phyloP scores from a whole-genome alignment of 92 coral and sea anemone species.

The Porites cylindrica region DNA sequence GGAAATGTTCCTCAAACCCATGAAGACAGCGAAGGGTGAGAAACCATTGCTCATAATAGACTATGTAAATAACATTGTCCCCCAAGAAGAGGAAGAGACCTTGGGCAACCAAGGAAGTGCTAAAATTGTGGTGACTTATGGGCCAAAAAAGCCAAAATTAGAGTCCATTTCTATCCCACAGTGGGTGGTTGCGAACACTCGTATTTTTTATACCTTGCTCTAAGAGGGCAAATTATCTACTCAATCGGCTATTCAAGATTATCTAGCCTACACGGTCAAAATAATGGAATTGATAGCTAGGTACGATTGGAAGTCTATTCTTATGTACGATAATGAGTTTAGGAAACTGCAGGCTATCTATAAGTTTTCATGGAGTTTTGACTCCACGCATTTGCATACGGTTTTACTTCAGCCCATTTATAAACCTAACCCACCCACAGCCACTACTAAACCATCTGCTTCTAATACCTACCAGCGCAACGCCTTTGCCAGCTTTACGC shows the following conservation, averaged over 20 bases:
- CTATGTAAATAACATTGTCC: background rate
- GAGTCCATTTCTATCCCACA: background rate
- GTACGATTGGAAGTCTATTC: too few relatives aligned
- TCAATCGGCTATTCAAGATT: slow-evolving; percentile 15
- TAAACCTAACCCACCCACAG: background rate
- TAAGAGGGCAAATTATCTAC: background rate
- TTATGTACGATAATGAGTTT: too few relatives aligned
- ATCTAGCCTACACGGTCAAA: slow-evolving; percentile 37
- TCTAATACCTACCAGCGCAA: background rate
- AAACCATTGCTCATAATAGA: background rate
- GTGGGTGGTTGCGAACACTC: background rate
- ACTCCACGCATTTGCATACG: slow-evolving; percentile 47
- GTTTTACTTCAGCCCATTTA: slow-evolving; percentile 20
- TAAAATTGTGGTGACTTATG: background rate
- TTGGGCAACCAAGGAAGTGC: too few relatives aligned
- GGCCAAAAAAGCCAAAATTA: slow-evolving; percentile 13
- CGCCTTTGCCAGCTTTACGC: background rate
- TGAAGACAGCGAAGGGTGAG: background rate
- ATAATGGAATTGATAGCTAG: too few relatives aligned
- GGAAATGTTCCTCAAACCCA: background rate
- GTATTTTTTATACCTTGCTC: too few relatives aligned
- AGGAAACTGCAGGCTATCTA: too few relatives aligned
- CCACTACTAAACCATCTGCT: background rate
- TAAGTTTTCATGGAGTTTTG: too few relatives aligned
- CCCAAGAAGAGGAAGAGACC: background rate